phyloP scores from a whole-genome alignment of 2,797 vertebrate genomes.

The Squalus acanthias region DNA sequence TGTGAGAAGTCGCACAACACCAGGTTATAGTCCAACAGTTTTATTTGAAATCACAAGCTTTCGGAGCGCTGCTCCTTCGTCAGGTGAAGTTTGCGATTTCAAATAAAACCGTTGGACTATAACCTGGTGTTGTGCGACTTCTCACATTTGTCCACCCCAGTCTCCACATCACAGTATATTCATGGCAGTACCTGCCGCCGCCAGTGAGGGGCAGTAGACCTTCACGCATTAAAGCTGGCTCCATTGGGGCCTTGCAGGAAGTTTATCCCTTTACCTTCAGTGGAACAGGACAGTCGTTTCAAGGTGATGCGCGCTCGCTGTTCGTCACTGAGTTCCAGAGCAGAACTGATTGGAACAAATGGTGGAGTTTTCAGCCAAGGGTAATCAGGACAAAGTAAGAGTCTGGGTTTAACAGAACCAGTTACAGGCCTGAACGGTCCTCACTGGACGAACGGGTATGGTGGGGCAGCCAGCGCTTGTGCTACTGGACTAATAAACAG shows the following conservation, averaged over 20 bases:
- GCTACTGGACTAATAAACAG: background rate
- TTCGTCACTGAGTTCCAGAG: background rate
- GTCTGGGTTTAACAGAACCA: background rate
- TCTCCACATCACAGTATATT: background rate
- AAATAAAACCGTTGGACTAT: no score
- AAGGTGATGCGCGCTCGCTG: background rate
- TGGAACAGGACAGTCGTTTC: background rate
- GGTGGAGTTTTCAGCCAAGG: background rate
- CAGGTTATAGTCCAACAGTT: no score
- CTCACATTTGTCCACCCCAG: no score
- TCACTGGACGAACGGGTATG: background rate
- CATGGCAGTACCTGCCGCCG: background rate
- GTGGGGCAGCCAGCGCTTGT: background rate
- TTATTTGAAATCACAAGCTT: no score
- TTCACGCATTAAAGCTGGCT: background rate
- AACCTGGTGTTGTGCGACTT: no score
- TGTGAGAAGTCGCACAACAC: no score
- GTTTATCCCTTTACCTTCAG: no score
- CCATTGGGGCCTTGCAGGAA: background rate
- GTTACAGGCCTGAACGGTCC: background rate
- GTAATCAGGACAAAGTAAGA: background rate
- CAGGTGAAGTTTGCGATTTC: no score
- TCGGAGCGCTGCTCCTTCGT: no score
- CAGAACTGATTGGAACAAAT: conserved; percentile 8
- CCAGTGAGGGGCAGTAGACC: background rate